Conservation (phyloP, 2,797 vertebrate species). For the Protosalanx chinensis region DNA sequence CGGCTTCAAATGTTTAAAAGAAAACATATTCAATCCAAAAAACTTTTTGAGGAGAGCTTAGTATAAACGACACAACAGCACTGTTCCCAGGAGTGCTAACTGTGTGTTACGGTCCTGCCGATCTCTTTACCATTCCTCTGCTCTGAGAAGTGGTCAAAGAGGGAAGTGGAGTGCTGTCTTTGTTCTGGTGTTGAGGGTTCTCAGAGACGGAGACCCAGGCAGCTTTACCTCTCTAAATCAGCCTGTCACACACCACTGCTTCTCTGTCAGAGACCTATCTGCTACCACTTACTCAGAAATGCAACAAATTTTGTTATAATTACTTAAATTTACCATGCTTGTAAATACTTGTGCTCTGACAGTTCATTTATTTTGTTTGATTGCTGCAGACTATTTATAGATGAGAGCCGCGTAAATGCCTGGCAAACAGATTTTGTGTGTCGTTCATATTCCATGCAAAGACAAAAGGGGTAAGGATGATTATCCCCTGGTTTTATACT, state of each 20-base stretch:
- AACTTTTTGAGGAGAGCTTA: conserved; percentile 40
- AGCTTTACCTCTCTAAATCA: conserved; percentile 54
- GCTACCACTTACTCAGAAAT: conserved; percentile 82
- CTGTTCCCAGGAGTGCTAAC: conserved; percentile 57
- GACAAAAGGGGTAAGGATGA: conserved; percentile 63
- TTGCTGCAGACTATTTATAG: conserved; percentile 75
- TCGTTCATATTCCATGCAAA: conserved; percentile 56
- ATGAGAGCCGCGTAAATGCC: conserved; percentile 40
- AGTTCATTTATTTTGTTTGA: conserved; percentile 82
- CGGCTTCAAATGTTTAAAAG: conserved; percentile 22
- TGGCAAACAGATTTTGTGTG: conserved; percentile 62
- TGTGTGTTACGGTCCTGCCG: conserved; percentile 58
- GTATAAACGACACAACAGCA: conserved; percentile 45
- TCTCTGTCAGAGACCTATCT: conserved; percentile 67
- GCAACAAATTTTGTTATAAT: conserved; percentile 78
- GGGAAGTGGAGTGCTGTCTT: conserved; percentile 43
- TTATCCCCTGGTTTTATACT: conserved; percentile 59
- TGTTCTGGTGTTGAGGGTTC: conserved; percentile 39
- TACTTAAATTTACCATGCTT: conserved; percentile 69
- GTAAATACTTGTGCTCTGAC: conserved; percentile 78
- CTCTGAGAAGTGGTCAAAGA: conserved; percentile 49
- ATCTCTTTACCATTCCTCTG: conserved; percentile 57
- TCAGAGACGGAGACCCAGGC: conserved; percentile 31
- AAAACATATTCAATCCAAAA: conserved; percentile 36
- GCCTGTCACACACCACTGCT: conserved; percentile 59